Evolutionary conservation across 1,140 invertebrate genomes (phyloP), one percentile per base, ranked within the genome.

Genomic region (Nixonia krombeini): DNA sequence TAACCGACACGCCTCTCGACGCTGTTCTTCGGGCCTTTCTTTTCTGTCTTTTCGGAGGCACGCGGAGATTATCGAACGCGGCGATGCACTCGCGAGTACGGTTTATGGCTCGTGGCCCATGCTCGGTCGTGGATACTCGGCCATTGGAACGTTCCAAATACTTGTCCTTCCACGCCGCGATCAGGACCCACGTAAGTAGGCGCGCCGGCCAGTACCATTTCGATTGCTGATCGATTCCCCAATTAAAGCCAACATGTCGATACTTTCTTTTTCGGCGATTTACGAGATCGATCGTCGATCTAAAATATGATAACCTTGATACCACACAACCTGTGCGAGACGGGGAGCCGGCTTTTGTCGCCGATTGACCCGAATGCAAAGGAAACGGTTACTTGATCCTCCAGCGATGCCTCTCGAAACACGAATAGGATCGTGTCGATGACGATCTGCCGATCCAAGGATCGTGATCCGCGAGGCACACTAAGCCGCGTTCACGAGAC

Each of bases 141-240:
- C 80, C 80, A 82, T 75, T 80, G 79, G 81, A 81, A 81, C 81
- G 81, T 81, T 79, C 81, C 76, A 75, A 83, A 81, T 83, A 81
- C 79, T 83, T 81, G 72, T 79, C 79, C 76, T 74, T 75, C 62
- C 72, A 71, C 74, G 67, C 74, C 68, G 73, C 77, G 66, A 68
- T 50, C 37, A 9, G 31, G 38, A 41, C 56, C 44, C 17, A 15
- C 41, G 21, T 42, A 16, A 66, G 50, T 29, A 38, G 42, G 46
- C 42, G 58, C 42, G 8, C 2, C n/a, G n/a, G n/a, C n/a, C n/a
- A n/a, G n/a, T n/a, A n/a, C n/a, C n/a, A n/a, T n/a, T n/a, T n/a
- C n/a, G n/a, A n/a, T n/a, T n/a, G n/a, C n/a, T n/a, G n/a, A n/a
- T n/a, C n/a, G n/a, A n/a, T n/a, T n/a, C n/a, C n/a, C n/a, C n/a